A percentile compares a stretch with the other conserved stretches of the same genome.
These are phyloP conservation scores for Dexiosoma caninum DNA, from an alignment of 2,888 invertebrate genomes.

Conservation along the genomic window DNA sequence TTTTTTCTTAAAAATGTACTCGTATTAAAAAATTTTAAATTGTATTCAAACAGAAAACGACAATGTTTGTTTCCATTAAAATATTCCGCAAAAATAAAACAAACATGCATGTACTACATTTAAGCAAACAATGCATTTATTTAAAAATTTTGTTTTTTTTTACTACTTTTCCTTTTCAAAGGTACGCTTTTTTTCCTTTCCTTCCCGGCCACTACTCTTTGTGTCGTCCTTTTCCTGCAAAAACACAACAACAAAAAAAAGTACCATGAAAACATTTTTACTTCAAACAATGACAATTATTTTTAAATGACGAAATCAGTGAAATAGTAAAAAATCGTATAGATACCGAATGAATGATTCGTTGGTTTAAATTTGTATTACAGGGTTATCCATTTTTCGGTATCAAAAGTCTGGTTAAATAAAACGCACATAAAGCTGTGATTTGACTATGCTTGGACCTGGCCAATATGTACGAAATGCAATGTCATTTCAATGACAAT, in stretches of 20 bases:
- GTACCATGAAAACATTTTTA: not conserved
- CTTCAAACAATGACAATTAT: constrained; percentile 26
- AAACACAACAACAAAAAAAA: constrained; percentile 12
- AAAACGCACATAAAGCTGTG: no score
- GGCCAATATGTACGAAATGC: no score
- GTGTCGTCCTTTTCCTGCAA: constrained; percentile 26
- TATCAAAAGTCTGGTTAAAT: no score
- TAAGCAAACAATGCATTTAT: constrained; percentile 23
- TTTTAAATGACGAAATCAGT: constrained; percentile 8
- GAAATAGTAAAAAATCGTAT: constrained; percentile 6
- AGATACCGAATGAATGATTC: not conserved
- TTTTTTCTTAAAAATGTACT: no score
- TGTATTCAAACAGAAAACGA: not conserved
- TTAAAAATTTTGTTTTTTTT: no score
- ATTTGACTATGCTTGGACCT: no score
- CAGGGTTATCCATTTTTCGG: no score
- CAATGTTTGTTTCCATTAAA: constrained; percentile 22
- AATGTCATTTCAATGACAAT: no score
- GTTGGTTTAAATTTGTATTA: constrained; percentile 18
- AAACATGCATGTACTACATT: not conserved
- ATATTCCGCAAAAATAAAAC: constrained; percentile 34
- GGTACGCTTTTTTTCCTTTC: not conserved
- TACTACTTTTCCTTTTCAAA: not conserved
- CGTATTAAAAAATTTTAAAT: no score
- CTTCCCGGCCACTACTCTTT: not conserved